Percentiles rank a stretch among this genome's conserved stretches.
Evolutionary conservation across 2,888 invertebrate species (phyloP).

Genomic region (Allolobophora icterica): DNA sequence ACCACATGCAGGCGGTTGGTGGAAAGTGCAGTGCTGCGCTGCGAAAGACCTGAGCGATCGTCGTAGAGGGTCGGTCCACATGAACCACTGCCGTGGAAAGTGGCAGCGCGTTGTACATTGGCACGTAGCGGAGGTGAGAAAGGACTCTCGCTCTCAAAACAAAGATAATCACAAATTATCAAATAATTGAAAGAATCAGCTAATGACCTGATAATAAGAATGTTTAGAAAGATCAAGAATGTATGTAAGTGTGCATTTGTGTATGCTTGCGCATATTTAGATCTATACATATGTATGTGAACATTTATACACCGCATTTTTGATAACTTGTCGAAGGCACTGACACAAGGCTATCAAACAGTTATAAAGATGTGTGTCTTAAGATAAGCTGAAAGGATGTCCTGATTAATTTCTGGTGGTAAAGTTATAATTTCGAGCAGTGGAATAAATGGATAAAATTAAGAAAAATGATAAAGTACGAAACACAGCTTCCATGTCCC

Average conservation of each 20-base stretch:
- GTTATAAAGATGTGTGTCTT: too few species aligned
- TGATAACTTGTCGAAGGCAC: too few species aligned
- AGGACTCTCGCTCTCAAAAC: background rate
- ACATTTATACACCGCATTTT: too few species aligned
- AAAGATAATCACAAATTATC: background rate
- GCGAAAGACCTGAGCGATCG: background rate
- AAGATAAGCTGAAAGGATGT: too few species aligned
- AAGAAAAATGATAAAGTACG: too few species aligned
- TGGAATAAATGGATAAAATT: too few species aligned
- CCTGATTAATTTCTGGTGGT: too few species aligned
- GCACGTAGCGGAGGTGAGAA: background rate
- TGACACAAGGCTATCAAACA: too few species aligned
- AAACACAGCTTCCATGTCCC: too few species aligned
- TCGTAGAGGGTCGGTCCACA: background rate
- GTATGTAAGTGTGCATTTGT: background rate
- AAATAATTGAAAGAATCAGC: background rate
- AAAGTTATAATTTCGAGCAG: too few species aligned
- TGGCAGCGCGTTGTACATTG: background rate
- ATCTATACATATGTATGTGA: too few species aligned
- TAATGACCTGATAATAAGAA: background rate
- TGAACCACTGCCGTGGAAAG: background rate
- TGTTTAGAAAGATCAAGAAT: background rate
- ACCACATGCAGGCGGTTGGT: slow-evolving; percentile 19
- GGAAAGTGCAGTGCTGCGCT: background rate
- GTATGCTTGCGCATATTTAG: too few species aligned